Percentiles rank a stretch among this genome's conserved stretches.
These are phyloP conservation scores for Pavo muticus DNA, from an alignment of 2,113 vertebrate species.

Conservation along the genomic window DNA sequence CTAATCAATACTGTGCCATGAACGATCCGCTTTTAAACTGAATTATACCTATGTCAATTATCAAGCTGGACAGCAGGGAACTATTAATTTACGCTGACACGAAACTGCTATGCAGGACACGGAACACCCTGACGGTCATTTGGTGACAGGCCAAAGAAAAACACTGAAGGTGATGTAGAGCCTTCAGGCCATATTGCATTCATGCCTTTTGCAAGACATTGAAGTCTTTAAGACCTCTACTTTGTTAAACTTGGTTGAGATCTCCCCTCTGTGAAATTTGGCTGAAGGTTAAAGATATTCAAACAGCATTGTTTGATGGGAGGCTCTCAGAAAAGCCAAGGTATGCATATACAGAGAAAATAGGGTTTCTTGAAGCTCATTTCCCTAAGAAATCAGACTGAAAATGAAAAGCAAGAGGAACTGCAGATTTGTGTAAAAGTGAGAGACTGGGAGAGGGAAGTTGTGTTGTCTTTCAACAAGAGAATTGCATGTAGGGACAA, in stretches of 20 bases:
- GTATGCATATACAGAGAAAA: neutral
- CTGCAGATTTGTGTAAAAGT: neutral
- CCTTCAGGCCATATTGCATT: neutral
- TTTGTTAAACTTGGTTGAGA: neutral
- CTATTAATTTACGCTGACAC: neutral
- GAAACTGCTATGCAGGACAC: neutral
- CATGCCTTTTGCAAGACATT: neutral
- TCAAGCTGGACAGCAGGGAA: neutral
- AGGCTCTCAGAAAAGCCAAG: neutral
- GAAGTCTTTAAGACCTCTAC: neutral
- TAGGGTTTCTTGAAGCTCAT: neutral
- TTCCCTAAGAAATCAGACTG: neutral
- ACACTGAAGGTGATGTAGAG: neutral
- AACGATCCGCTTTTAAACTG: neutral
- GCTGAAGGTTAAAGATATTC: neutral
- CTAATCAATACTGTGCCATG: neutral
- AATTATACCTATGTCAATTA: neutral
- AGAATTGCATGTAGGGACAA: neutral
- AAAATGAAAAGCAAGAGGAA: neutral
- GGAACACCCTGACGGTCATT: neutral
- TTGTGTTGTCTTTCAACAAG: neutral
- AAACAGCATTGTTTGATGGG: neutral
- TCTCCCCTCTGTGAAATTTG: neutral
- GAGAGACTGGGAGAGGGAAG: neutral
- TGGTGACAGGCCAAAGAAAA: neutral